phyloP scores from a whole-genome alignment of 2,113 vertebrate genomes.

The Callipepla squamata region DNA sequence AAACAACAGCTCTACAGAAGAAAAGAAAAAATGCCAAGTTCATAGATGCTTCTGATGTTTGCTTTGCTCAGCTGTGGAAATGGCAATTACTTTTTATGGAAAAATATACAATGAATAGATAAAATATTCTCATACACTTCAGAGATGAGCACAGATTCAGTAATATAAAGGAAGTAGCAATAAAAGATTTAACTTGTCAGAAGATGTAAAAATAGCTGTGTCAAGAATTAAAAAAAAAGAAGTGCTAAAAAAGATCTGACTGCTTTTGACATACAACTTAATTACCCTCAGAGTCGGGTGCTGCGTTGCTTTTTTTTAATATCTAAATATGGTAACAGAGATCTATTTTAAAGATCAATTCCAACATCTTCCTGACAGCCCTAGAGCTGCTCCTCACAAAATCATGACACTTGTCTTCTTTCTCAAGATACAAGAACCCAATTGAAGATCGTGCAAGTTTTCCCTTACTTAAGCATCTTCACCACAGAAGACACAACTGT shows the following conservation, averaged over 20 bases:
- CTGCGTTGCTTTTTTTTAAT: neutral
- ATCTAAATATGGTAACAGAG: constrained; percentile 28
- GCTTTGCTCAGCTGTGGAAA: neutral
- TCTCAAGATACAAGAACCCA: neutral
- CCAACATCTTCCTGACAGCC: neutral
- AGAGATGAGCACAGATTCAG: constrained; percentile 36
- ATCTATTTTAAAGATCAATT: constrained; percentile 48
- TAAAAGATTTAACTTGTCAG: constrained; percentile 39
- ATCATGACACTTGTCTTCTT: neutral
- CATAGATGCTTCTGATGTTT: neutral
- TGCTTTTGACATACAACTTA: constrained; percentile 63
- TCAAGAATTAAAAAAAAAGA: constrained; percentile 54
- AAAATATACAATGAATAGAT: constrained; percentile 49
- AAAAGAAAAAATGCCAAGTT: neutral
- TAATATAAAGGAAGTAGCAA: constrained; percentile 47
- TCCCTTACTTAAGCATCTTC: neutral
- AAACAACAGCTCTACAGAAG: neutral
- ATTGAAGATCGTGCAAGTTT: neutral
- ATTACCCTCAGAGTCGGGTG: neutral
- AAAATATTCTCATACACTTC: constrained; percentile 41
- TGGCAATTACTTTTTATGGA: constrained; percentile 6
- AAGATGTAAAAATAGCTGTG: constrained; percentile 63
- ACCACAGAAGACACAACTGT: neutral
- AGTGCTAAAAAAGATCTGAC: constrained; percentile 58
- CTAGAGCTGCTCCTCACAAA: neutral